phyloP scores from a whole-genome alignment of 2,113 vertebrate species.

The Siniperca knerii region DNA sequence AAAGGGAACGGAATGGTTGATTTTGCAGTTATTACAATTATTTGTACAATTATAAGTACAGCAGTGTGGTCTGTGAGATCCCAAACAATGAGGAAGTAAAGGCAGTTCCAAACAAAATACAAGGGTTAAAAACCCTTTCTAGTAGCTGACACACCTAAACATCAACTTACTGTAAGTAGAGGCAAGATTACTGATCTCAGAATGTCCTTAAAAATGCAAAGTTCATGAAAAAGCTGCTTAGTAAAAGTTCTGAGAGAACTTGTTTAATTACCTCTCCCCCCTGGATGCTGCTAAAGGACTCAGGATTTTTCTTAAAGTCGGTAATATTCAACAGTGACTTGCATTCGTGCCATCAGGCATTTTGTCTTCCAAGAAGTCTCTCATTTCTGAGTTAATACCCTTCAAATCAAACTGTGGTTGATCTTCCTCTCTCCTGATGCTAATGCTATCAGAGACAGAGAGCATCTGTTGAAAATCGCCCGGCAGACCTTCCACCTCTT shows the following conservation, averaged over 20 bases:
- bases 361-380: background rate
- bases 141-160: background rate
- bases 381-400: slow-evolving; percentile 30
- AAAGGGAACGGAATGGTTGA: background rate
- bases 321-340: background rate
- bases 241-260: background rate
- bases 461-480: slow-evolving; percentile 69
- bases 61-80: too few species aligned
- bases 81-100: background rate
- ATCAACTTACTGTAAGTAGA: background rate
- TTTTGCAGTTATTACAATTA: too few species aligned
- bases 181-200: background rate
- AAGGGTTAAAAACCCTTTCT: background rate
- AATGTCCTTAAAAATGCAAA: background rate
- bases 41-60: too few species aligned
- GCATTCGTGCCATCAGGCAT: slow-evolving; percentile 15
- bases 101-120: background rate
- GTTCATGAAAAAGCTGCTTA: background rate
- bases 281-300: background rate
- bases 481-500: slow-evolving; percentile 82
- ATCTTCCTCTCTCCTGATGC: slow-evolving; percentile 49
- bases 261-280: background rate
- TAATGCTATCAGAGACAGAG: slow-evolving; percentile 49
- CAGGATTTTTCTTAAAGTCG: background rate
- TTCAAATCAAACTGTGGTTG: slow-evolving; percentile 2